Evolutionary conservation across 2,797 vertebrate species (phyloP).

Genomic region (Notolepis coatsorum): DNA sequence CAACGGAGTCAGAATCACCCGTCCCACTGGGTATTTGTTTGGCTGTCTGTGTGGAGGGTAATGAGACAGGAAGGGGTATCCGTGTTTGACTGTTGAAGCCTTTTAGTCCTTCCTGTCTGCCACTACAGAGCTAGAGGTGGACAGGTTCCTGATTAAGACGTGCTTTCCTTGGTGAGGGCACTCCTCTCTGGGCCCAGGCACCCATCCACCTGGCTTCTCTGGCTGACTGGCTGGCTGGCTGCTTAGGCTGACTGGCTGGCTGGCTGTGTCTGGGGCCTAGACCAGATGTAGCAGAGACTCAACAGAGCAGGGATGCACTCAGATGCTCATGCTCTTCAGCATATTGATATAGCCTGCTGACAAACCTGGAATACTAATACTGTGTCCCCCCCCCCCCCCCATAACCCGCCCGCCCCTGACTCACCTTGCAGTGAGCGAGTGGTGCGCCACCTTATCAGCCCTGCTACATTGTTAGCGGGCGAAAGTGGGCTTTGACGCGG

Average conservation of each 20-base stretch:
- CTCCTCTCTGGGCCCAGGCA: conserved; percentile 48
- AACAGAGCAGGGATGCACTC: conserved; percentile 30
- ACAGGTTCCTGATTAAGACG: conserved; percentile 7
- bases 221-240: conserved; percentile 46
- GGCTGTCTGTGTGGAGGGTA: background rate
- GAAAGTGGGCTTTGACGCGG: conserved; percentile 65
- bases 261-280: conserved; percentile 33
- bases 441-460: conserved; percentile 48
- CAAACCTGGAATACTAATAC: conserved; percentile 57
- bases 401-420: conserved; percentile 18
- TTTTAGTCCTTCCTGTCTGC: background rate
- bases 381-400: conserved; percentile 19
- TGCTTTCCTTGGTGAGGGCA: conserved; percentile 48
- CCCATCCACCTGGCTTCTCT: conserved; percentile 46
- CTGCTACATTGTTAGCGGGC: conserved; percentile 39
- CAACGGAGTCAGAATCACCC: background rate
- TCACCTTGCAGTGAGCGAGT: conserved; percentile 52
- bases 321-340: conserved; percentile 33
- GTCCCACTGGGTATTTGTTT: conserved; percentile 13
- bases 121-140: background rate
- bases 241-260: conserved; percentile 45
- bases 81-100: background rate
- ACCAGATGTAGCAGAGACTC: conserved; percentile 48
- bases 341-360: conserved; percentile 32
- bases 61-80: background rate